Percentiles rank a stretch among this genome's conserved stretches.
phyloP scores from a whole-genome alignment of 2,113 vertebrate genomes.

The Xenus cinereus region DNA sequence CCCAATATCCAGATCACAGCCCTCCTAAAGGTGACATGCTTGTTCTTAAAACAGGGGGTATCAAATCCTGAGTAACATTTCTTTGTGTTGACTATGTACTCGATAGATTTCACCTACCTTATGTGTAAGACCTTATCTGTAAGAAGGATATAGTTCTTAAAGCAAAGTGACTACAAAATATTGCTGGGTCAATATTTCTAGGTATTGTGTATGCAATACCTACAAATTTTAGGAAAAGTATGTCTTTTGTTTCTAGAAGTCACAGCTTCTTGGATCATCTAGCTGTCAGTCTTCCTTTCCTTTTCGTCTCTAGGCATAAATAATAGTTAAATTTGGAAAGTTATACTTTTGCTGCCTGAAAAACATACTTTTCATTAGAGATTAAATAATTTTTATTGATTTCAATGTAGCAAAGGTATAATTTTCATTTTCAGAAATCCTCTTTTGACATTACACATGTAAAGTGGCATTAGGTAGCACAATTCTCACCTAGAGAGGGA shows the following conservation, averaged over 20 bases:
- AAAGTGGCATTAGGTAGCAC: neutral
- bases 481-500: neutral
- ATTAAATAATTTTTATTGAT: neutral
- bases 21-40: neutral
- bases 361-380: neutral
- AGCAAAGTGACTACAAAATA: neutral
- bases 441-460: neutral
- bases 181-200: neutral
- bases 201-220: neutral
- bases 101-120: neutral
- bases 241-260: neutral
- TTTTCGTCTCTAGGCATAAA: neutral
- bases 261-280: neutral
- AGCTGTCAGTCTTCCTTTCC: neutral
- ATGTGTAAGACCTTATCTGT: neutral
- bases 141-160: neutral
- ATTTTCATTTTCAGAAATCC: neutral
- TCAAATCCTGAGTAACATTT: neutral
- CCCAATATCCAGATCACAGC: neutral
- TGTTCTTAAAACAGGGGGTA: neutral
- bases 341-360: neutral
- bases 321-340: neutral
- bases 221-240: neutral
- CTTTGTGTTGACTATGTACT: neutral
- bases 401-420: neutral